Evolutionary conservation across 2,797 vertebrate species (phyloP), one percentile per base, ranked within the genome.

Genomic region (Lophura swinhoii): DNA sequence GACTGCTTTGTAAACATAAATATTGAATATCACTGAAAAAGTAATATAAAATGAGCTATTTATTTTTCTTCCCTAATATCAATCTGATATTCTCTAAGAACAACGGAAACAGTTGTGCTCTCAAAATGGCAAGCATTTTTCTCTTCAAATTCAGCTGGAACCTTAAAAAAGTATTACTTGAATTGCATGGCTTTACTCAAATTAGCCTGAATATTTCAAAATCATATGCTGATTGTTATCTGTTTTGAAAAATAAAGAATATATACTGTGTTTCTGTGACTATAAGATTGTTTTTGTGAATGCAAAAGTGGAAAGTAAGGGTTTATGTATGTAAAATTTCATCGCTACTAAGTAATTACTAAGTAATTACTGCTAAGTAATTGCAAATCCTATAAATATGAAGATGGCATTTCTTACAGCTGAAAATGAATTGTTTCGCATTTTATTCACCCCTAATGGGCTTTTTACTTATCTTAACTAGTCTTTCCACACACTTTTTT

Each of bases 221-320:
- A 87, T 46, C 9, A 24, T 91, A 51, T 62, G 90, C 70, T 91
- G 73, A 72, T 91, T 93, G 79, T 88, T 77, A 87, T 29, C 37
- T 3, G 29, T 94, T 94, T 80, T 84, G 72, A 87, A 94, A 96
- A 97, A 96, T 94, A 96, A 97, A 97, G 77, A 66, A 83, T 70
- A 76, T 37, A 72, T 92, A 78, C 7, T 24, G 22, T 79, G 16
- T 39, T 69, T 39, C 44, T 14, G 28, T 75, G 59, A 12, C 35
- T 94, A 33, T 90, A 26, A 60, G 59, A 71, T 67, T 69, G 75
- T 81, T 84, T 75, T 60, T 84, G n/a, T 91, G 46, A 73, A 86
- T 82, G 14, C 24, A 75, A 60, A 89, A 71, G 16, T 43, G 10
- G 14, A 85, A 22, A 13, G 39, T 18, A 80, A 55, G 10, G 5